phyloP scores from a whole-genome alignment of 2,888 invertebrate genomes.

The Synergus japonicus region DNA sequence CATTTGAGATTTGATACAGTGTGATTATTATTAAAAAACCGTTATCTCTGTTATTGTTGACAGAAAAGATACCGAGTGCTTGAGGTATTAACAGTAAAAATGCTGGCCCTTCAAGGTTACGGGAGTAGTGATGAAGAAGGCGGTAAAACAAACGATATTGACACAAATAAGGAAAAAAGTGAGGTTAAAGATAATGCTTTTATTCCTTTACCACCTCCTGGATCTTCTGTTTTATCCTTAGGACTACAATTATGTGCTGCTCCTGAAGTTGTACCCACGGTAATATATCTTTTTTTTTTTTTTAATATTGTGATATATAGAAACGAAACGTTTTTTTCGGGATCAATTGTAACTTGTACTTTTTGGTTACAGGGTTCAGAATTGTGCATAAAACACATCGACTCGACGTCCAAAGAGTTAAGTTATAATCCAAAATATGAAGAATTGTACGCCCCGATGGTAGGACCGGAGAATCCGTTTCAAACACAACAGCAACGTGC shows the following conservation, averaged over 20 bases:
- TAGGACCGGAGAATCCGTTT: conserved; percentile 96
- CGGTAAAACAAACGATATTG: conserved; percentile 68
- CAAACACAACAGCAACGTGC: conserved; percentile 94
- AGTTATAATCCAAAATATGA: conserved; percentile 95
- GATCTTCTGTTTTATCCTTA: conserved; percentile 79
- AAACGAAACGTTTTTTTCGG: background rate
- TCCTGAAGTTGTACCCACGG: conserved; percentile 89
- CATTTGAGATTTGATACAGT: background rate
- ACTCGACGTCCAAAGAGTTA: conserved; percentile 90
- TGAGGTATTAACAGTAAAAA: conserved; percentile 70
- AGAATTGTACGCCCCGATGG: conserved; percentile 93
- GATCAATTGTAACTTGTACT: background rate
- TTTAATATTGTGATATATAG: background rate
- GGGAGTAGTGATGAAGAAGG: conserved; percentile 83
- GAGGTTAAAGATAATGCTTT: conserved; percentile 75
- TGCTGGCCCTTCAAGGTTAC: conserved; percentile 87
- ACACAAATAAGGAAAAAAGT: conserved; percentile 27
- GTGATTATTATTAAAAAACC: background rate
- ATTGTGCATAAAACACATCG: conserved; percentile 85
- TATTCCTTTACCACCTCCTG: conserved; percentile 80
- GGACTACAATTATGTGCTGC: conserved; percentile 88
- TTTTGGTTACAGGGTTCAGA: conserved; percentile 82
- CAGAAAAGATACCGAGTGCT: background rate
- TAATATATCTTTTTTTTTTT: conserved; percentile 73
- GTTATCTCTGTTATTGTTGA: background rate